Percentiles rank a stretch among this genome's conserved stretches.
Conservation (phyloP, 2,797 vertebrate species). For the Parotocinclus haroldoi region DNA sequence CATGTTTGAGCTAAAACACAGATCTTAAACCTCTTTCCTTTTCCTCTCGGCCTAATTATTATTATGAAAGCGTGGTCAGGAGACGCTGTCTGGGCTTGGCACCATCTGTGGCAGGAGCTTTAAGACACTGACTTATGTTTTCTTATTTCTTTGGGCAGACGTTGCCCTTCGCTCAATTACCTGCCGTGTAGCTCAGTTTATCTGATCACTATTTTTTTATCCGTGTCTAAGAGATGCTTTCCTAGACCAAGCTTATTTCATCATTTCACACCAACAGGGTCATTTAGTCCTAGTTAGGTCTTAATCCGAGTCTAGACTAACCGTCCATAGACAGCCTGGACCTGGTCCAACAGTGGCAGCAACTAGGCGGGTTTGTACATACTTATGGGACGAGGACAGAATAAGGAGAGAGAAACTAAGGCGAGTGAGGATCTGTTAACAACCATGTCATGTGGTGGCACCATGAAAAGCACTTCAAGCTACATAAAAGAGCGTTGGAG, state of each 20-base stretch:
- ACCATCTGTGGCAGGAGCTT: constrained; percentile 45
- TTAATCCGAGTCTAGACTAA: neutral
- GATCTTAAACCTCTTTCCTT: constrained; percentile 51
- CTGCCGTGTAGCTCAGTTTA: constrained; percentile 19
- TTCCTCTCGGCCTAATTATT: constrained; percentile 64
- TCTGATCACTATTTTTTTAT: constrained; percentile 27
- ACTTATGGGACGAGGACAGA: neutral
- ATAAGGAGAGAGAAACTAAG: neutral
- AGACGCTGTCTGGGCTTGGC: constrained; percentile 62
- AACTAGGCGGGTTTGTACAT: neutral
- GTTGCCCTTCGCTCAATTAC: constrained; percentile 50
- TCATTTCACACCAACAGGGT: neutral
- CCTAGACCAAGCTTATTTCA: neutral
- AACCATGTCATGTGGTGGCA: constrained; percentile 32
- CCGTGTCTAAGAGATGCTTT: constrained; percentile 17
- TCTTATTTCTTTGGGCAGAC: constrained; percentile 63
- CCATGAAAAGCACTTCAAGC: constrained; percentile 44
- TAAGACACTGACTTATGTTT: constrained; percentile 69
- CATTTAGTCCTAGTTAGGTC: neutral
- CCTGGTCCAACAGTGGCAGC: constrained; percentile 13
- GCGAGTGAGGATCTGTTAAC: constrained; percentile 36
- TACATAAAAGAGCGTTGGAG: constrained; percentile 16
- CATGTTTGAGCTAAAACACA: constrained; percentile 63
- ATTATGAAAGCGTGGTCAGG: constrained; percentile 62
- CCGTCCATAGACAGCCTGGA: neutral